Base-by-base conservation (phyloP, 2,888 invertebrate species). In the Athetis lepigone region DNA sequence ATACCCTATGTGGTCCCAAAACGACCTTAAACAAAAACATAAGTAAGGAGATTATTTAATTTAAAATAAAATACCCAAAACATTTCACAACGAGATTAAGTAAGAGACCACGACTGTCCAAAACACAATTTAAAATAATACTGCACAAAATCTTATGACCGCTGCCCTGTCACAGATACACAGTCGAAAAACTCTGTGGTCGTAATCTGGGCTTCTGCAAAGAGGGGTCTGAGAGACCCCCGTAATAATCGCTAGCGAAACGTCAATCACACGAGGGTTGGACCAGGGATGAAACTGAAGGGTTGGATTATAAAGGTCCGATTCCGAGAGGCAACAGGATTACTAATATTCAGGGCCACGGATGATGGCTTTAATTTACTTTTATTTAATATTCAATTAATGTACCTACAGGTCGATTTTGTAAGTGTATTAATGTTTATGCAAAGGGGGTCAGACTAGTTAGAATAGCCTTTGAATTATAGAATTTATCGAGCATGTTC, bases 271-370 rank as follows among this genome's bases (percentile, higher is more conserved):
- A 87, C 85, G 84, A 89, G 89, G 87, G 89, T 86, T 83, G 74
- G 64, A 81, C 81, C 85, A 86, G 86, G 89, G 88, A 89, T 90
- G 87, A 88, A 88, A 90, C 91, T 90, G 90, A 88, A 90, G 92
- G 93, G 93, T 90, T 85, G 92, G 93, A 93, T 94, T 94, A 93
- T 93, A 91, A 92, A 90, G 93, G 93, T 92, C 90, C 87, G 87
- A 90, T 90, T 90, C 90, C 86, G 85, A 75, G 83, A 85, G 86
- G 85, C 86, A 87, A 88, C 85, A 83, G 89, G 88, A 91, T 92
- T 92, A 92, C 92, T 90, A 90, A 90, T 92, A 91, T 90, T 90
- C 89, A 87, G 87, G 84, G 81, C 86, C 85, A 87, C 81, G 86
- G 82, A 86, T 85, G 85, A 88, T 88, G 85, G 84, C 84, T 84